Evolutionary conservation across 2,797 vertebrate genomes (phyloP).

Genomic region (Diplodus puntazzo): DNA sequence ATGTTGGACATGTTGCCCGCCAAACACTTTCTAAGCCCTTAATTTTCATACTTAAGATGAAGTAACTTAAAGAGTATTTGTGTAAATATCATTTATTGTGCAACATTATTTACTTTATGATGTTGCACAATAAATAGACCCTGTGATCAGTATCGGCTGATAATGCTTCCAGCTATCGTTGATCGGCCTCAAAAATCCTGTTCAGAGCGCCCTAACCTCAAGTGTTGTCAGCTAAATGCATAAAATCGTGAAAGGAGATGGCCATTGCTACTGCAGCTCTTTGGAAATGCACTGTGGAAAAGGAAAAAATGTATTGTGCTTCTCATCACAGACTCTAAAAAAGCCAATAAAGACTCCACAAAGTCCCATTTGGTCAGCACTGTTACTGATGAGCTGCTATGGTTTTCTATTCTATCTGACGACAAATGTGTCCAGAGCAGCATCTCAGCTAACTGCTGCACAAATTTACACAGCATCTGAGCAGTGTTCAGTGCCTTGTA

Average conservation of each 20-base stretch:
- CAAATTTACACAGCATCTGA: slow-evolving; percentile 44
- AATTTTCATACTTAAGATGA: too few species aligned
- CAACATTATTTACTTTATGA: too few species aligned
- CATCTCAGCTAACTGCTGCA: slow-evolving; percentile 51
- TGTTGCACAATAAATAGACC: too few species aligned
- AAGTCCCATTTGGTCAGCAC: slow-evolving; percentile 68
- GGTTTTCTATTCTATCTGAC: slow-evolving; percentile 65
- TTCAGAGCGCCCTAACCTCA: too few species aligned
- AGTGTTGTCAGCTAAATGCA: slow-evolving; percentile 19
- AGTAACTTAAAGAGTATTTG: too few species aligned
- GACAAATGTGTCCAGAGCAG: slow-evolving; percentile 57
- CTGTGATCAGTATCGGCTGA: too few species aligned
- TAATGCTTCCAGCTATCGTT: too few species aligned
- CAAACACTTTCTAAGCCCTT: too few species aligned
- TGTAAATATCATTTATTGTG: too few species aligned
- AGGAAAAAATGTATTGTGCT: slow-evolving; percentile 40
- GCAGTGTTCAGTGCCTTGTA: neutral
- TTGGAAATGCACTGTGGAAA: slow-evolving; percentile 39
- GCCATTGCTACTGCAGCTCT: slow-evolving; percentile 3
- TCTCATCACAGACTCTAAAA: slow-evolving; percentile 55
- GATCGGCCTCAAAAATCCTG: too few species aligned
- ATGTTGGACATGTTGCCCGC: too few species aligned
- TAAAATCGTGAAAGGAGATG: slow-evolving; percentile 17
- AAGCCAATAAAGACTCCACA: slow-evolving; percentile 67
- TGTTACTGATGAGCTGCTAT: slow-evolving; percentile 68